These are phyloP conservation scores for Drepana arcuata DNA, from an alignment of 1,140 invertebrate species.

Conservation along the genomic window DNA sequence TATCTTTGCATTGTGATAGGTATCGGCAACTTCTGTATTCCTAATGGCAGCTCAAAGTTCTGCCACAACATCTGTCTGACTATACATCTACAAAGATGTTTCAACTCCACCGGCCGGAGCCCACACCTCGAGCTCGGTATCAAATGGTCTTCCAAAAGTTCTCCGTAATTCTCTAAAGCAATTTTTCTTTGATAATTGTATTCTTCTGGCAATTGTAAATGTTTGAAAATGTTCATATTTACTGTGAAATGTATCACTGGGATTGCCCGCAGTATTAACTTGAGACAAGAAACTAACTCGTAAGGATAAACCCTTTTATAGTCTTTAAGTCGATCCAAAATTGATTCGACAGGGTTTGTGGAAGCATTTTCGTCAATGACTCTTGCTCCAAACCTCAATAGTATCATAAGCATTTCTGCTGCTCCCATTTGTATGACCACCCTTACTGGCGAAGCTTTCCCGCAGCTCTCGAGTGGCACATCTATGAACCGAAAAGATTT, in stretches of 20 bases:
- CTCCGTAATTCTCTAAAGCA: slow-evolving; percentile 75
- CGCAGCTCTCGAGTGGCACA: slow-evolving; percentile 84
- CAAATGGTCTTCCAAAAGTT: slow-evolving; percentile 75
- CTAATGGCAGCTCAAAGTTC: slow-evolving; percentile 81
- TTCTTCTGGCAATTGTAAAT: slow-evolving; percentile 46
- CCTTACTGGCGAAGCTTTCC: slow-evolving; percentile 76
- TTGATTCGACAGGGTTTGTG: slow-evolving; percentile 69
- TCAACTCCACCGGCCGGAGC: slow-evolving; percentile 74
- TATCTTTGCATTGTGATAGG: slow-evolving; percentile 78
- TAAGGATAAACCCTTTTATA: slow-evolving; percentile 76
- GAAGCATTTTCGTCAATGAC: slow-evolving; percentile 65
- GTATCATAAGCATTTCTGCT: slow-evolving; percentile 80
- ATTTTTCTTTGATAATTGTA: slow-evolving; percentile 70
- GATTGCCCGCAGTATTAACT: slow-evolving; percentile 76
- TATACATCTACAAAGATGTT: slow-evolving; percentile 77
- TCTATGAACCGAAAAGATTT: slow-evolving; percentile 78
- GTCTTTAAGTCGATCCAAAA: slow-evolving; percentile 78
- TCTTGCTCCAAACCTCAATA: slow-evolving; percentile 79
- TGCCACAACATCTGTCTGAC: slow-evolving; percentile 77
- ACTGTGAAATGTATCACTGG: slow-evolving; percentile 58
- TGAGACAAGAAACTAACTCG: slow-evolving; percentile 77
- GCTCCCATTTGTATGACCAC: slow-evolving; percentile 80
- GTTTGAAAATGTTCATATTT: slow-evolving; percentile 36
- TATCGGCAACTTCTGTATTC: slow-evolving; percentile 77
- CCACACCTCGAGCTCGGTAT: slow-evolving; percentile 75